A percentile compares a stretch with the other conserved stretches of the same genome.
These are phyloP conservation scores for Esox niger DNA, from an alignment of 2,113 vertebrate species.

Conservation along the genomic window DNA sequence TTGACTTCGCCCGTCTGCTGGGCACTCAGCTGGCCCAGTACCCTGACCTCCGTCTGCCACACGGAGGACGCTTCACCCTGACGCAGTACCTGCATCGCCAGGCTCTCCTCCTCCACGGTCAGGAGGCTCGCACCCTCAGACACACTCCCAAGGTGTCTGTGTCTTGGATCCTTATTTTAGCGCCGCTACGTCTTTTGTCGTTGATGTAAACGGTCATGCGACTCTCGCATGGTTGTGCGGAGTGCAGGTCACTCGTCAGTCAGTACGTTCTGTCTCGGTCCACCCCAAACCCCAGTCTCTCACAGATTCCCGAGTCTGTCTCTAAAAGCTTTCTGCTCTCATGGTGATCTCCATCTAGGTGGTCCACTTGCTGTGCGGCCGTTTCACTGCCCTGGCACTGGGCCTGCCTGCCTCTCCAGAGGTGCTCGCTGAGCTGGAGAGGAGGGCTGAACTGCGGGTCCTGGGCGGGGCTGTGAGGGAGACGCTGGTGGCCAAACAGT, in stretches of 20 bases:
- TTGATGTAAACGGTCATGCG: no score
- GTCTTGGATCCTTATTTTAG: neutral
- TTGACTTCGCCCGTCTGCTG: constrained; percentile 75
- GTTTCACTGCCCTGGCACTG: constrained; percentile 65
- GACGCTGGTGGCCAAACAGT: constrained; percentile 61
- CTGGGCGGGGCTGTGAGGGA: constrained; percentile 64
- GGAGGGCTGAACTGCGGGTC: constrained; percentile 52
- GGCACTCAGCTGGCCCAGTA: constrained; percentile 70
- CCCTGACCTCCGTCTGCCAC: constrained; percentile 56
- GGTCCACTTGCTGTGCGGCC: constrained; percentile 71
- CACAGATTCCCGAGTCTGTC: no score
- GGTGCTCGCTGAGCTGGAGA: constrained; percentile 66
- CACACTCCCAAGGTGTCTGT: constrained; percentile 71
- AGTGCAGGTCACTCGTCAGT: no score
- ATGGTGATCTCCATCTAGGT: constrained; percentile 38
- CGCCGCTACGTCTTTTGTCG: neutral
- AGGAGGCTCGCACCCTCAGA: constrained; percentile 71
- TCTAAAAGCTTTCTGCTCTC: neutral
- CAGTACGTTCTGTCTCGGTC: no score
- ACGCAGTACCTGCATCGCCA: constrained; percentile 73
- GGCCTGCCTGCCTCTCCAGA: constrained; percentile 57
- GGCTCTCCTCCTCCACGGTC: constrained; percentile 73
- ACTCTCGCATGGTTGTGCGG: neutral
- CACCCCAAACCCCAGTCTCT: no score
- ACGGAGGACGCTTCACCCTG: constrained; percentile 68